phyloP scores from a whole-genome alignment of 2,113 vertebrate species.

The Eulemur rufifrons region DNA sequence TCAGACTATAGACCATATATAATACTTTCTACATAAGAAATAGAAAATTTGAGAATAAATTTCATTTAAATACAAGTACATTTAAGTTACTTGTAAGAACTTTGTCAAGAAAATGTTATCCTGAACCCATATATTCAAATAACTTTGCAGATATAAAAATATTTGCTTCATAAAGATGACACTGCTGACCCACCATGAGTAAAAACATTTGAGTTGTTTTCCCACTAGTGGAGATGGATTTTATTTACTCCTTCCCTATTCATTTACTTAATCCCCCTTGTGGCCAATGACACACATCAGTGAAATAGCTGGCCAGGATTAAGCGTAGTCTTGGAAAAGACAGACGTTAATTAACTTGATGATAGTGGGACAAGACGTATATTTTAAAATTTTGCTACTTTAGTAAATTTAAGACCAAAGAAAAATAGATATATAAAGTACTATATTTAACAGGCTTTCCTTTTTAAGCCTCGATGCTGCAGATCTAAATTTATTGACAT shows the following conservation, averaged over 20 bases:
- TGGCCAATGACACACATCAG: conserved; percentile 6
- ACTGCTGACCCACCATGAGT: neutral
- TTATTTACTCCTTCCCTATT: conserved; percentile 28
- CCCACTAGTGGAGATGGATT: neutral
- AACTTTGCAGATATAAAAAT: neutral
- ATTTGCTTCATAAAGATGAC: neutral
- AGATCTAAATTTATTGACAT: conserved; percentile 42
- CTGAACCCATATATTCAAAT: conserved; percentile 35
- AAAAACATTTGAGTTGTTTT: conserved; percentile 2
- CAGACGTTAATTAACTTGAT: neutral
- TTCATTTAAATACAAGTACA: conserved; percentile 22
- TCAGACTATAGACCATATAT: neutral
- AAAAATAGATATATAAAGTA: neutral
- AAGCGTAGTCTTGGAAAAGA: neutral
- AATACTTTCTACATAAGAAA: conserved; percentile 23
- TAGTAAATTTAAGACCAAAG: conserved; percentile 41
- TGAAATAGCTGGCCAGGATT: neutral
- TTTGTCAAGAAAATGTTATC: conserved; percentile 18
- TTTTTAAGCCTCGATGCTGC: neutral
- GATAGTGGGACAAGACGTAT: conserved; percentile 2
- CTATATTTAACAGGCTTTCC: neutral
- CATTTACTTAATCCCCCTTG: neutral
- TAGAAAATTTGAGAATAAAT: conserved; percentile 6
- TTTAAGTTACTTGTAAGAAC: conserved; percentile 9
- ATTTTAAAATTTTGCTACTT: conserved; percentile 44